Percentiles rank a stretch among this genome's conserved stretches.
Evolutionary conservation across 2,113 vertebrate genomes (phyloP).

Genomic region (Pitta sordida): DNA sequence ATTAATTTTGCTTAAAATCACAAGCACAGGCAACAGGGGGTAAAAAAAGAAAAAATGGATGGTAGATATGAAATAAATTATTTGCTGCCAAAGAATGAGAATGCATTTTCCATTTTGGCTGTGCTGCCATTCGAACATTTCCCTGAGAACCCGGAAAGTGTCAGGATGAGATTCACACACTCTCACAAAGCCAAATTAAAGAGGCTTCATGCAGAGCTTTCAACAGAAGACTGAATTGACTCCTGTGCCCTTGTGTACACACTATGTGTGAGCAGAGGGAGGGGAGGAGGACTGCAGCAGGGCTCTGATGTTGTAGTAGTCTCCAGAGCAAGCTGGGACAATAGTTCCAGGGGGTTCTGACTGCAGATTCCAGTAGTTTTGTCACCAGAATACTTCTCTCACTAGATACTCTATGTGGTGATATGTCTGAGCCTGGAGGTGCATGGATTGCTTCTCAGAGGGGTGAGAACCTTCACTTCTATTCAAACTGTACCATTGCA

Average conservation of each 20-base stretch:
- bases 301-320: not conserved
- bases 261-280: not conserved
- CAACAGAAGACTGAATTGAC: not conserved
- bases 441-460: not conserved
- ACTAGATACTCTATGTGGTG: not conserved
- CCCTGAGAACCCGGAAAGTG: not conserved
- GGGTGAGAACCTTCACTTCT: not conserved
- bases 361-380: not conserved
- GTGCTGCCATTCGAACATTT: not conserved
- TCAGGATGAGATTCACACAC: not conserved
- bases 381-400: not conserved
- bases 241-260: not conserved
- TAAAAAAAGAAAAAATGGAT: not conserved
- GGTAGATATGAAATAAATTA: not conserved
- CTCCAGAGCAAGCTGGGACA: not conserved
- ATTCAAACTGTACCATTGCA: not conserved
- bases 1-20: not conserved
- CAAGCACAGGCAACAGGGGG: not conserved
- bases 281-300: not conserved
- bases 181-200: not conserved
- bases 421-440: not conserved
- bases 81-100: conserved; percentile 1
- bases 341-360: not conserved
- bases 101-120: conserved; percentile 1
- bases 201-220: conserved; percentile 4